Evolutionary conservation across 2,888 invertebrate genomes (phyloP).

Genomic region (Pterostichus niger): DNA sequence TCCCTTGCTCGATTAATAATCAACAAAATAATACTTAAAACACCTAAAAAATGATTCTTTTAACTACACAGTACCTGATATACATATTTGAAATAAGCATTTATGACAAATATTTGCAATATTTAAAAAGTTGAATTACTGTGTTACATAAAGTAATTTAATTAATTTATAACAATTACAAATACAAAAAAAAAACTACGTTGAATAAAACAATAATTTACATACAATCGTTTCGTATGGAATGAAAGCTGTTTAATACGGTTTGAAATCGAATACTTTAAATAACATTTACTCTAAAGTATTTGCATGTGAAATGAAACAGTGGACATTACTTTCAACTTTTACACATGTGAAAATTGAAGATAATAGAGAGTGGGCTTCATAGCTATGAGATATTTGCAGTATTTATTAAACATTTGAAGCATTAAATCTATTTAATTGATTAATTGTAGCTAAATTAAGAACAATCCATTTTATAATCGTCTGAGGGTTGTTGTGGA

Average conservation of each 20-base stretch:
- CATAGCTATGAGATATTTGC: slow-evolving; percentile 54
- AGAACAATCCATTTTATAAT: slow-evolving; percentile 70
- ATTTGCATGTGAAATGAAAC: slow-evolving; percentile 45
- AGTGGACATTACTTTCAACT: slow-evolving; percentile 38
- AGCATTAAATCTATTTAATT: slow-evolving; percentile 62
- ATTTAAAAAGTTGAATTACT: not conserved
- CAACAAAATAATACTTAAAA: too few species aligned
- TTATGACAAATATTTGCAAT: not conserved
- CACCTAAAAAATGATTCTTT: too few species aligned
- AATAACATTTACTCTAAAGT: slow-evolving; percentile 25
- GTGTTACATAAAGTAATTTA: slow-evolving; percentile 65
- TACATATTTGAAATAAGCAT: not conserved
- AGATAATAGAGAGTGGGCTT: slow-evolving; percentile 35
- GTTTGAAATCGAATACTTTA: slow-evolving; percentile 37
- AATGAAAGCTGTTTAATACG: slow-evolving; percentile 64
- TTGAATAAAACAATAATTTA: slow-evolving; percentile 65
- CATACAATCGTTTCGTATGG: slow-evolving; percentile 59
- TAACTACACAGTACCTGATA: too few species aligned
- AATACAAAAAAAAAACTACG: slow-evolving; percentile 64
- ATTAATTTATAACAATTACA: slow-evolving; percentile 66
- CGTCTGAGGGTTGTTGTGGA: slow-evolving; percentile 68
- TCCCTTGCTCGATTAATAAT: too few species aligned
- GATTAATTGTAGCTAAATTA: slow-evolving; percentile 53
- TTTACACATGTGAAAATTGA: slow-evolving; percentile 51
- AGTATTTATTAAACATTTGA: slow-evolving; percentile 63